phyloP scores from a whole-genome alignment of 2,888 invertebrate genomes.

The Campaea margaritaria region DNA sequence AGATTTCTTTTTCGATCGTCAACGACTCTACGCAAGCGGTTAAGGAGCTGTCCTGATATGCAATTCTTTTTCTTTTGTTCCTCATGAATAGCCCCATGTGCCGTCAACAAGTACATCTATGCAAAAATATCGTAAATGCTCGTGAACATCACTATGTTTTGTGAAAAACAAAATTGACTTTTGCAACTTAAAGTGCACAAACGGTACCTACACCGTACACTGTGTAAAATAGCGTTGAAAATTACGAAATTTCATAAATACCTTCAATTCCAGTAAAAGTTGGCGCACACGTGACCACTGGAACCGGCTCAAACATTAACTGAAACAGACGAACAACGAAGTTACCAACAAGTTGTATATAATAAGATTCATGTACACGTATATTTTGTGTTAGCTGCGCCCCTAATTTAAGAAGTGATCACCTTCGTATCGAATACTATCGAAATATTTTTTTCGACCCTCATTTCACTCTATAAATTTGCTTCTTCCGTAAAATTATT shows the following conservation, averaged over 20 bases:
- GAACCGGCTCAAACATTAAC: constrained; percentile 72
- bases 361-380: not conserved
- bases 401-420: no score
- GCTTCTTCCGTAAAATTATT: no score
- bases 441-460: no score
- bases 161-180: constrained; percentile 12
- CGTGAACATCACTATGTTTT: constrained; percentile 19
- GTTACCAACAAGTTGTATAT: constrained; percentile 13
- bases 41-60: no score
- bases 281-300: constrained; percentile 54
- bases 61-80: not conserved
- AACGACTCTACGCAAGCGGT: no score
- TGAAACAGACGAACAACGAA: constrained; percentile 54
- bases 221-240: not conserved
- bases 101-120: constrained; percentile 4
- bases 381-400: no score
- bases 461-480: no score
- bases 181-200: constrained; percentile 3
- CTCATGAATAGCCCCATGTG: constrained; percentile 2
- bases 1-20: no score
- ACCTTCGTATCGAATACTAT: no score
- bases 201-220: not conserved
- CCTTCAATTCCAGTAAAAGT: constrained; percentile 57
- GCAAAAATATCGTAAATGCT: constrained; percentile 11
- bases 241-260: constrained; percentile 42